Evolutionary conservation across 2,113 vertebrate species (phyloP), one percentile per base, ranked within the genome.

Genomic region (Oreochromis aureus): DNA sequence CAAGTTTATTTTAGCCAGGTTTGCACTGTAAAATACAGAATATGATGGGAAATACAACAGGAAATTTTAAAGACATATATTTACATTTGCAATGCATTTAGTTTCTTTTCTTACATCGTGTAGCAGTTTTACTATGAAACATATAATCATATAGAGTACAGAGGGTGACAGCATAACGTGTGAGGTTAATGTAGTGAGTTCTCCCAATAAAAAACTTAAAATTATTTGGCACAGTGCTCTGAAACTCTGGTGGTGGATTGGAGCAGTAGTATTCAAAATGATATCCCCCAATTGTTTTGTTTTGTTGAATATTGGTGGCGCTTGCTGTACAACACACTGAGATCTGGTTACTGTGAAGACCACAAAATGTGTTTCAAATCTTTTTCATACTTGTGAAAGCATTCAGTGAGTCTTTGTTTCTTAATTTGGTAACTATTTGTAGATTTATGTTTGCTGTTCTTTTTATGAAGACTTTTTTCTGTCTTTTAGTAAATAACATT

Each of bases 341-440:
- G 51, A 8, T 53, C 18, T 54, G 19, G 51, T 54, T 54, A n/a
- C 19, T 54, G 19, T 54, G 19, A n/a, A 54, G 4, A 19, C 18
- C 18, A 54, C 19, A 54, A 19, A 9, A 54, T 0, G 6, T 30
- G 2, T 66, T 66, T 39, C 61, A 66, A 18, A 39, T 19, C 6
- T 6, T 66, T 39, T 39, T 12, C 61, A 66, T 8, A 13, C 34
- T 66, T 22, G 19, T 22, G 61, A 66, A 66, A 66, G 19, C 32
- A n/a, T n/a, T 66, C 18, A 66, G 19, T 0, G 34, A 66, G 10
- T 11, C 19, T 19, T 39, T 36, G n/a, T 22, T 19, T 34, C 10
- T 66, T 16, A 0, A 39, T 66, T 39, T 66, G 6, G 10, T n/a
- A 39, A n/a, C 1, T 0, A 36, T 66, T 39, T 36, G 1, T 7